Base-by-base conservation (phyloP, 2,888 invertebrate genomes). In the Lymantria monacha region DNA sequence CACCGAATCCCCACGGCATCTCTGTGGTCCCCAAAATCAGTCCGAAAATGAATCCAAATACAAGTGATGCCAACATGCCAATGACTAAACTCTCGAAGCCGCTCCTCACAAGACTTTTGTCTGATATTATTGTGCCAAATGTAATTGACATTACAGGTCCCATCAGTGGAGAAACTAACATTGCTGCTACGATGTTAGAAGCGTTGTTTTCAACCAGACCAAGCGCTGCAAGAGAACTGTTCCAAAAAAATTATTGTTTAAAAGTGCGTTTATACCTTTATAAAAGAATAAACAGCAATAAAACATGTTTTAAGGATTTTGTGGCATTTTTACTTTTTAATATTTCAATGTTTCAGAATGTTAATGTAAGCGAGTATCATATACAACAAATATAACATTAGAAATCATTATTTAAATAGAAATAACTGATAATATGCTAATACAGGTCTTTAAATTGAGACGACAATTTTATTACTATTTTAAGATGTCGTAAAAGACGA, bases 81-180 rank as follows among this genome's bases (percentile, higher is more conserved):
- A 94, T 79, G 0, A 93, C 72, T 53, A 96, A 91, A 59, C 95
- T 94, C 54, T 93, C 93, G 38, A 96, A 91, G 2, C 97, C 97
- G 53, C 94, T 92, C 66, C 92, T 92, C 64, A 95, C 92, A 8
- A 97, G 91, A 59, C 93, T 92, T 65, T 92, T 85, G 76, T 96
- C 96, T 30, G 95, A 93, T 66, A 97, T 96, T 55, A 96, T 95
- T 15, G 94, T 93, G 8, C 96, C 97, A 77, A 97, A 97, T 48
- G 96, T 96, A 60, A 96, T 93, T n/a, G 96, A 96, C 94, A 97
- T 95, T 11, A 97, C 96, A 0, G 97, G 97, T 0, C 96, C 96
- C 95, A 95, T 95, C 10, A 95, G 88, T 0, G 95, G 95, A 1
- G 95, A 95, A 0, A 95, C 95, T 68, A 95, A 80, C 95, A 95